phyloP scores from a whole-genome alignment of 35 echinoderm and acorn worm species.

The Chiridota heheva region DNA sequence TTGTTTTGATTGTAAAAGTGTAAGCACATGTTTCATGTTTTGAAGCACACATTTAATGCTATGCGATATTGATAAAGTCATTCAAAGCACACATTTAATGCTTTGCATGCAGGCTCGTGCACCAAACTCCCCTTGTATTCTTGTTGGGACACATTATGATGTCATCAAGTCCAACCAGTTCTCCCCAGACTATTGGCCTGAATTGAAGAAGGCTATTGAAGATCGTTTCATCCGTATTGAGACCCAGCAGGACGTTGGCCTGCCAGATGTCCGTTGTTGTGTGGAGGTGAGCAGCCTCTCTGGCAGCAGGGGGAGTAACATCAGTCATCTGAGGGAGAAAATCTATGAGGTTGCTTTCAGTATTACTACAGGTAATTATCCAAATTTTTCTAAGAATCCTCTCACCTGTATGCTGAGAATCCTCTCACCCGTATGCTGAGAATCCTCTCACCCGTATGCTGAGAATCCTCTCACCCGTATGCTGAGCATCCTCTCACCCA shows the following conservation, averaged over 20 bases:
- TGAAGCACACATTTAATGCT: too few species aligned
- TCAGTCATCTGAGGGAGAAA: constrained; percentile 69
- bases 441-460: too few species aligned
- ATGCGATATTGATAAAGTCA: too few species aligned
- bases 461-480: too few species aligned
- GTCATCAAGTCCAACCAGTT: constrained; percentile 59
- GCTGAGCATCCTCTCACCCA: too few species aligned
- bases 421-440: too few species aligned
- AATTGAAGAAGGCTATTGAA: constrained; percentile 75
- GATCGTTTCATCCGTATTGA: constrained; percentile 88
- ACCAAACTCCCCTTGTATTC: constrained; percentile 90
- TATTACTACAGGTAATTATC: constrained; percentile 79
- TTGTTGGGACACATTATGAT: constrained; percentile 94
- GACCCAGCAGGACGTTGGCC: constrained; percentile 77
- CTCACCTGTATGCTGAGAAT: not conserved
- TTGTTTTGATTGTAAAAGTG: too few species aligned
- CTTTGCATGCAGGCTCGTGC: constrained; percentile 73
- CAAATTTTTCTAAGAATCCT: not conserved
- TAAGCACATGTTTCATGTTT: too few species aligned
- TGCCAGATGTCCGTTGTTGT: constrained; percentile 69
- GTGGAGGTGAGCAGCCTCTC: constrained; percentile 73
- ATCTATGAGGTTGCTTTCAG: constrained; percentile 91
- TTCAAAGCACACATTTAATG: not conserved
- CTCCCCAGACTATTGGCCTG: constrained; percentile 76
- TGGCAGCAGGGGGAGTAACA: constrained; percentile 28